Evolutionary conservation across 2,113 vertebrate genomes (phyloP).

Genomic region (Oncorhynchus clarkii): DNA sequence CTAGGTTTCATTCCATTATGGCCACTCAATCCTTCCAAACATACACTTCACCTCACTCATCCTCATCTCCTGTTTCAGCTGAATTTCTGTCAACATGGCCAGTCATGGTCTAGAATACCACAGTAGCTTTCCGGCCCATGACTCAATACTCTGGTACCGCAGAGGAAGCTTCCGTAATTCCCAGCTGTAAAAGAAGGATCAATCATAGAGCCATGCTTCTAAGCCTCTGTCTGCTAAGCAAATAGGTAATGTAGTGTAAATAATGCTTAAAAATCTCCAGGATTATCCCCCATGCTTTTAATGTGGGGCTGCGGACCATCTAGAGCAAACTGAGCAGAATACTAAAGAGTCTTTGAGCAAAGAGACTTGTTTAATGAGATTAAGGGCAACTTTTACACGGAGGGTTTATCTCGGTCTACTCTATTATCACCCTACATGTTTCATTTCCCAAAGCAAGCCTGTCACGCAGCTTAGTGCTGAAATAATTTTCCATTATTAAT

Average conservation of each 20-base stretch:
- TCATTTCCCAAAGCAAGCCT: not conserved
- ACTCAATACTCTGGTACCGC: slow-evolving; percentile 19
- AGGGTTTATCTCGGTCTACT: not conserved
- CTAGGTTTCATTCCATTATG: too few relatives aligned
- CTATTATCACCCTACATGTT: slow-evolving; percentile 19
- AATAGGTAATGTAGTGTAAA: slow-evolving; percentile 51
- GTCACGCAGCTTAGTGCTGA: slow-evolving; percentile 1
- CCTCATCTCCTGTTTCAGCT: slow-evolving; percentile 7
- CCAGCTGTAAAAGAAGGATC: slow-evolving; percentile 12
- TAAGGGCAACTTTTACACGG: not conserved
- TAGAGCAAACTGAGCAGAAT: slow-evolving; percentile 6
- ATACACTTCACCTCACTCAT: too few relatives aligned
- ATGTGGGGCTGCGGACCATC: slow-evolving; percentile 14
- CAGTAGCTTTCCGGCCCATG: slow-evolving; percentile 13
- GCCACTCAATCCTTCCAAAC: too few relatives aligned
- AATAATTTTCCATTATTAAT: slow-evolving; percentile 13
- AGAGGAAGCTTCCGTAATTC: slow-evolving; percentile 11
- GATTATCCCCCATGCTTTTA: not conserved
- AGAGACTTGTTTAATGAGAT: slow-evolving; percentile 30
- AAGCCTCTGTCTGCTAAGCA: slow-evolving; percentile 33
- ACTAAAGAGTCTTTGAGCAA: slow-evolving; percentile 6
- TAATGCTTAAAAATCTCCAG: slow-evolving; percentile 30
- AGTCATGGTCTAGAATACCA: slow-evolving; percentile 29
- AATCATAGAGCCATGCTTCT: slow-evolving; percentile 25
- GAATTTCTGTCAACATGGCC: slow-evolving; percentile 38